Base-by-base conservation (phyloP, 2,888 invertebrate genomes). In the Apodemia zela region DNA sequence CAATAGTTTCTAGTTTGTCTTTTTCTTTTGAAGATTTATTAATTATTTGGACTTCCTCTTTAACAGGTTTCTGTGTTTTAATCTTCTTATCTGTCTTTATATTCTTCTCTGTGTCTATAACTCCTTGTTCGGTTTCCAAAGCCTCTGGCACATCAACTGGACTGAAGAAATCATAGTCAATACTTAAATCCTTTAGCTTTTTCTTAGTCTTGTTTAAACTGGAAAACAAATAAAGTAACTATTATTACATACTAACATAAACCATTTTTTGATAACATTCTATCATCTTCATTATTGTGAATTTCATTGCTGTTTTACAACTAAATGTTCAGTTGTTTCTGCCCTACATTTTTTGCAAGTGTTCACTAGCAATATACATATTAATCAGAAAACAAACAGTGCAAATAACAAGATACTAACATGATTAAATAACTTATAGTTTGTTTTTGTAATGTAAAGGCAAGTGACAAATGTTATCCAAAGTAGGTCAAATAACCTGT, bases 131-230 rank as follows among this genome's bases (percentile, higher is more conserved):
- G 54, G 71, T 67, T 33, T 71, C 42, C 60, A 89, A 71, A 29
- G 63, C 75, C 71, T 83, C 81, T 35, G 93, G 92, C 47, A 93
- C 75, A 75, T 93, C 92, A 35, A 90, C 87, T 62, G 93, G 92
- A 70, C 78, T 75, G 65, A 93, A 89, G 66, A 91, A 88, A 63
- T 90, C 86, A 75, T 93, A 93, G 68, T 92, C 81, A 65, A 94
- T 92, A 1, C 93, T 93, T 17, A 93, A 65, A 60, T 82, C 82
- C 66, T 79, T 80, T 13, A 94, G 75, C 70, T 84, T 93, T 65
- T 85, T 77, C 70, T 93, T 84, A 62, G 87, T 91, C 71, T 85
- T 89, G 4, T 80, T 77, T 18, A 93, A 71, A 63, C 91, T 92
- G 76, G 18, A 84, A 84, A 54, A n/a, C 17, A 29, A 65, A 61